Evolutionary conservation across 30 jellyfish, hydroid and myxozoan genomes (phyloP), one percentile per base, ranked within the genome.

Genomic region (Morbakka virulenta): DNA sequence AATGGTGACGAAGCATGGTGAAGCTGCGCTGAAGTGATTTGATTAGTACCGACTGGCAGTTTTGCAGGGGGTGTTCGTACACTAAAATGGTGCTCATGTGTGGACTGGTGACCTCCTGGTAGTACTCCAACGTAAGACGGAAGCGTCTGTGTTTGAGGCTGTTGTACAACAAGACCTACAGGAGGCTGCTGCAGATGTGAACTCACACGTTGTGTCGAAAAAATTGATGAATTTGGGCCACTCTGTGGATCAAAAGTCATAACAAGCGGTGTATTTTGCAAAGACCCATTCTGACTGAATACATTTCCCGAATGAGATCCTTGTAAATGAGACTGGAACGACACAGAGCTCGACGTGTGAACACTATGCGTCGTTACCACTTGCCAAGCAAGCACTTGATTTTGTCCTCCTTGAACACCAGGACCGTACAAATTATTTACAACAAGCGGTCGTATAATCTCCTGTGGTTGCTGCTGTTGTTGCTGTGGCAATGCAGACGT

Each of bases 381-480:
- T 32, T 91, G 98, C 98, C 98, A 91, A 2, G 95, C 78, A 36
- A 91, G 41, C 66, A 82, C 68, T 25, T 73, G 87, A 52, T 89
- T 90, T 77, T 89, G 97, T 23, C 81, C 50, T 21, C 86, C 86
- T 72, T 81, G 94, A 6, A 89, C 36, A 14, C 92, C 78, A 2
- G 91, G 83, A 64, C 87, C 85, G 87, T 91, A 83, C 17, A 85
- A 67, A 32, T 67, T 83, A 28, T 75, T 52, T 17, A 50, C 86
- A 67, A 30, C 35, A 50, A 87, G 72, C 32, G 64, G 68, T 74
- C 64, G 30, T 4, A 83, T 72, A 22, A 62, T 61, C 26, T 79
- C 61, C 32, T 72, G 95, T 13, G 50, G 85, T 17, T 67, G 62
- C 64, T 80, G 93, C 67, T 87, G 91, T 31, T 73, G 91, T 61